A percentile compares a stretch with the other conserved stretches of the same genome.
Conservation (phyloP, 2,113 vertebrate species). For the Synodontis membranacea region DNA sequence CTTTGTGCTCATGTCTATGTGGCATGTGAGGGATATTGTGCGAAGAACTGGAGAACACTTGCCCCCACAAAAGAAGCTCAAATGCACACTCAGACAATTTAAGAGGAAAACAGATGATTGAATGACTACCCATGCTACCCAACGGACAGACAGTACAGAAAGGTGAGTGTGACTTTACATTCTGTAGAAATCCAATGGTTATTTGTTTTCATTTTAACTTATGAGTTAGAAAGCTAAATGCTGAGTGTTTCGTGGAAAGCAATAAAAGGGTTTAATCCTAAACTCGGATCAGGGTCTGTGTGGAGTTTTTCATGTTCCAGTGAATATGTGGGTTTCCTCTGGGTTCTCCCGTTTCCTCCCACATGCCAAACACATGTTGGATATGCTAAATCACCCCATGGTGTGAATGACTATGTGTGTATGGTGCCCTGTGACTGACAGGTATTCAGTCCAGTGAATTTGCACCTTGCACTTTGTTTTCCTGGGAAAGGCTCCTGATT, state of each 20-base stretch:
- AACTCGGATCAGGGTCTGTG: background rate
- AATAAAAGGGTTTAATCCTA: background rate
- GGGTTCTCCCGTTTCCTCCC: background rate
- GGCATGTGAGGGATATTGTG: conserved; percentile 51
- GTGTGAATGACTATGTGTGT: background rate
- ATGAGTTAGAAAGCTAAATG: background rate
- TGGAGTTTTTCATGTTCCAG: background rate
- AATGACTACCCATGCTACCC: conserved; percentile 49
- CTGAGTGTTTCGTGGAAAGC: background rate
- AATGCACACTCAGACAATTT: conserved; percentile 42
- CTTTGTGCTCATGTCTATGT: conserved; percentile 68
- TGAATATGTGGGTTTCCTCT: no score
- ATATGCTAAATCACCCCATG: background rate
- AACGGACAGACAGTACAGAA: conserved; percentile 52
- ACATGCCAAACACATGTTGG: background rate
- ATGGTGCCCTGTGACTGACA: background rate
- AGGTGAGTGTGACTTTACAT: conserved; percentile 63
- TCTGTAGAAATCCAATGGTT: background rate
- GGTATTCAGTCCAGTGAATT: no score
- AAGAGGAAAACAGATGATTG: conserved; percentile 52
- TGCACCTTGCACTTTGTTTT: background rate
- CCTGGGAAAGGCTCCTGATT: background rate
- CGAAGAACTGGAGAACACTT: conserved; percentile 17
- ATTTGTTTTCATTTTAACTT: background rate
- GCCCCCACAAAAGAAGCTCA: conserved; percentile 36